These are phyloP conservation scores for Nephotettix cincticeps DNA, from an alignment of 1,140 invertebrate genomes.

Conservation along the genomic window DNA sequence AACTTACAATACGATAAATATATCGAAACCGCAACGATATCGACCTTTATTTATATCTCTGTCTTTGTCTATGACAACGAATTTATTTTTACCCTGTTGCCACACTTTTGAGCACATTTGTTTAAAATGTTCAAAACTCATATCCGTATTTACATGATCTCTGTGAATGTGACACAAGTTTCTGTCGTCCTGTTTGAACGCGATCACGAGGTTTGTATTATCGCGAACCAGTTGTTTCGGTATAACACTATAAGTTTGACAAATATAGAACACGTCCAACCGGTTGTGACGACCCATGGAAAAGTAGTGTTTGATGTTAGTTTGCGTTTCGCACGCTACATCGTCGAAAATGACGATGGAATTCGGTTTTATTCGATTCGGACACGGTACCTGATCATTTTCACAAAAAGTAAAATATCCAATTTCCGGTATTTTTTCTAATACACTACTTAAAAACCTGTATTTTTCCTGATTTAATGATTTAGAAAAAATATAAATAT, in stretches of 20 bases:
- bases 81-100: constrained; percentile 39
- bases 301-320: constrained; percentile 45
- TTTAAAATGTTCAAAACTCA: constrained; percentile 38
- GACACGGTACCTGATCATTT: constrained; percentile 40
- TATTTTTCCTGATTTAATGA: constrained; percentile 46
- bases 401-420: constrained; percentile 40
- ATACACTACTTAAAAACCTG: constrained; percentile 39
- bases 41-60: constrained; percentile 37
- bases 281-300: constrained; percentile 46
- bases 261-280: constrained; percentile 45
- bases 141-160: constrained; percentile 47
- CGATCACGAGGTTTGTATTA: constrained; percentile 46
- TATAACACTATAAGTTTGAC: constrained; percentile 47
- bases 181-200: constrained; percentile 49
- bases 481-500: constrained; percentile 48
- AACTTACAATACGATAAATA: constrained; percentile 32
- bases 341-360: constrained; percentile 48
- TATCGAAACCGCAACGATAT: constrained; percentile 41
- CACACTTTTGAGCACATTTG: constrained; percentile 35
- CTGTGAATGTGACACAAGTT: constrained; percentile 49
- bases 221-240: constrained; percentile 49
- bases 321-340: constrained; percentile 46
- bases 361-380: constrained; percentile 39
- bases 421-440: constrained; percentile 39
- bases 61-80: constrained; percentile 43